These are phyloP conservation scores for Boloria selene DNA, from an alignment of 2,888 invertebrate species.

Conservation along the genomic window DNA sequence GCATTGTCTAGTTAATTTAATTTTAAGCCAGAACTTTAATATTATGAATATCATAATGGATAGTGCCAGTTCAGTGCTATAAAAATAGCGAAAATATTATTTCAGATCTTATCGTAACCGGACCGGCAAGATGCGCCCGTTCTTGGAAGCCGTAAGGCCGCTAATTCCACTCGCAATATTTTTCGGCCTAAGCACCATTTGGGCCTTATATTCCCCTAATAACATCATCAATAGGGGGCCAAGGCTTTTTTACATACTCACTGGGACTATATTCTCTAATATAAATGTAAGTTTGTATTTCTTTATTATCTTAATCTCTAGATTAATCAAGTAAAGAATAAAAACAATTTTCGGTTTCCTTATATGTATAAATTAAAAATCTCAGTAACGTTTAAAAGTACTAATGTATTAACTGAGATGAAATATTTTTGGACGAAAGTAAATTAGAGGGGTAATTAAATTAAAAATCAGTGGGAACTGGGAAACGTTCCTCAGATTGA, in stretches of 20 bases:
- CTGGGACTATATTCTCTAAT: conserved; percentile 98
- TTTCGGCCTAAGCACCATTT: conserved; percentile 88
- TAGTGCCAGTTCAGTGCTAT: no score
- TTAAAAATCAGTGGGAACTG: no score
- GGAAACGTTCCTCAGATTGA: no score
- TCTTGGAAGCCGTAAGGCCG: conserved; percentile 93
- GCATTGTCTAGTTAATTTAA: no score
- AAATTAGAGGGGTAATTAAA: no score
- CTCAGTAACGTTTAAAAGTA: no score
- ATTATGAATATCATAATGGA: no score
- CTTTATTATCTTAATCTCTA: not conserved
- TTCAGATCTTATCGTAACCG: conserved; percentile 90
- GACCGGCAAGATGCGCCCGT: conserved; percentile 92
- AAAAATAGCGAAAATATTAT: no score
- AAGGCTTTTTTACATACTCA: conserved; percentile 91
- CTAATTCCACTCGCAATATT: conserved; percentile 89
- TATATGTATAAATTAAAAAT: no score
- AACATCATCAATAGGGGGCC: conserved; percentile 92
- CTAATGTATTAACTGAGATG: no score
- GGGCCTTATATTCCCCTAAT: conserved; percentile 92
- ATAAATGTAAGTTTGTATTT: conserved; percentile 91
- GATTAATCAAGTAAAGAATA: not conserved
- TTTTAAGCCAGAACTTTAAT: no score
- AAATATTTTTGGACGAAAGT: no score
- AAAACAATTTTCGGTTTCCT: not conserved